phyloP scores from a whole-genome alignment of 2,113 vertebrate species.

The Poeciliopsis retropinna region DNA sequence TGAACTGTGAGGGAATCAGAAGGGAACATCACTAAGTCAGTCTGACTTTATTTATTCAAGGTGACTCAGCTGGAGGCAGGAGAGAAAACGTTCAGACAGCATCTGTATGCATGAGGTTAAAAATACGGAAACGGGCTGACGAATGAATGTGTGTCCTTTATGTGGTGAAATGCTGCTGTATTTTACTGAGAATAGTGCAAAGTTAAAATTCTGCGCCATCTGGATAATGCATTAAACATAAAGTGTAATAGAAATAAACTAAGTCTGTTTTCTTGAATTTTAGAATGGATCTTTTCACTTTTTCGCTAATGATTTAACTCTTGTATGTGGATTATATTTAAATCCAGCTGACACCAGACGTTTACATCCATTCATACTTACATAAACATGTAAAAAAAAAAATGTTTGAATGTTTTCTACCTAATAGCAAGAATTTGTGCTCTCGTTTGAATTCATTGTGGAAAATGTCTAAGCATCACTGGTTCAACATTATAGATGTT shows the following conservation, averaged over 20 bases:
- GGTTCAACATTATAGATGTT: neutral
- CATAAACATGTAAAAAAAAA: neutral
- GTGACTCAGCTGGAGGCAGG: neutral
- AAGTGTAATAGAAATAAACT: too few species aligned
- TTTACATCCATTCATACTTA: neutral
- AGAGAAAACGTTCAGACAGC: neutral
- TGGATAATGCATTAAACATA: neutral
- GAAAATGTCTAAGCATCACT: too few species aligned
- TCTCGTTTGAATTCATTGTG: too few species aligned
- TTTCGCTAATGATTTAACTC: neutral
- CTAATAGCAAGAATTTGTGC: neutral
- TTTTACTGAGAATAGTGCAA: neutral
- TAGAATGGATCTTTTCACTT: neutral
- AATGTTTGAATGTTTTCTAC: neutral
- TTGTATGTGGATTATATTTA: neutral
- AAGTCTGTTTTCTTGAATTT: neutral
- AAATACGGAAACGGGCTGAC: neutral
- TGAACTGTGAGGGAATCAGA: slow-evolving; percentile 3
- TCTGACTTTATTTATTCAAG: slow-evolving; percentile 13
- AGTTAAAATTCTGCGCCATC: neutral
- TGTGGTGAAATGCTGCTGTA: neutral
- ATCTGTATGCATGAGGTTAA: neutral
- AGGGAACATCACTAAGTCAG: neutral
- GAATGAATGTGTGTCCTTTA: neutral
- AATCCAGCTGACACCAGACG: neutral